Conservation (phyloP, 2,888 invertebrate genomes). For the Dilophus febrilis region DNA sequence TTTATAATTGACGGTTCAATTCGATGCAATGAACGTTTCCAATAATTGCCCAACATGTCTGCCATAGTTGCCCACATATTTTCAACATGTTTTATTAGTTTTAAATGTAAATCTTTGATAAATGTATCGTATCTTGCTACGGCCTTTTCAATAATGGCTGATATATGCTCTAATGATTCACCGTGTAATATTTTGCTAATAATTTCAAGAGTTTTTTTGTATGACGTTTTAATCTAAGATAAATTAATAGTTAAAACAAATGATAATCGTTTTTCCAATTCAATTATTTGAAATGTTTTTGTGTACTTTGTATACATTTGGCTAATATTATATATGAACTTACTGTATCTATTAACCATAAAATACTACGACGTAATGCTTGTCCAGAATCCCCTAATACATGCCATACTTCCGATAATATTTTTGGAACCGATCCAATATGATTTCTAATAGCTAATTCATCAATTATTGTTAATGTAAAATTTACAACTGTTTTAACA, state of each 20-base stretch:
- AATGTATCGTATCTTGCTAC: slow-evolving; percentile 64
- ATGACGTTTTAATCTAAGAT: slow-evolving; percentile 49
- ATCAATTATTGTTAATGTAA: slow-evolving; percentile 51
- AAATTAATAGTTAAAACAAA: no score
- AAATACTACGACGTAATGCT: slow-evolving; percentile 55
- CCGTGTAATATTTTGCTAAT: slow-evolving; percentile 53
- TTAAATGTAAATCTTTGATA: slow-evolving; percentile 55
- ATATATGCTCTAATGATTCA: slow-evolving; percentile 55
- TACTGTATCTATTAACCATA: slow-evolving; percentile 54
- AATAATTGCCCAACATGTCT: slow-evolving; percentile 44
- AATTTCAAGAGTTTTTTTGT: slow-evolving; percentile 50
- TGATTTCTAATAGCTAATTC: slow-evolving; percentile 62
- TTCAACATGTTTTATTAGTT: slow-evolving; percentile 50
- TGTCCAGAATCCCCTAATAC: slow-evolving; percentile 72
- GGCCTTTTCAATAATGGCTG: slow-evolving; percentile 46
- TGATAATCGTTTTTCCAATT: no score
- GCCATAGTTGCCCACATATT: slow-evolving; percentile 55
- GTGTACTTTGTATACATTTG: no score
- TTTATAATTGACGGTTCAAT: slow-evolving; percentile 66
- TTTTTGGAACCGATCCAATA: slow-evolving; percentile 60
- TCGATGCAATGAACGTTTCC: slow-evolving; percentile 52
- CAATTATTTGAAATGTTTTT: no score
- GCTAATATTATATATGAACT: slow-evolving; percentile 9
- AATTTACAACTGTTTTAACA: slow-evolving; percentile 56
- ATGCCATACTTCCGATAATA: slow-evolving; percentile 67